Base-by-base conservation (phyloP, 2,888 invertebrate species). In the Ganaspis brasiliensis region DNA sequence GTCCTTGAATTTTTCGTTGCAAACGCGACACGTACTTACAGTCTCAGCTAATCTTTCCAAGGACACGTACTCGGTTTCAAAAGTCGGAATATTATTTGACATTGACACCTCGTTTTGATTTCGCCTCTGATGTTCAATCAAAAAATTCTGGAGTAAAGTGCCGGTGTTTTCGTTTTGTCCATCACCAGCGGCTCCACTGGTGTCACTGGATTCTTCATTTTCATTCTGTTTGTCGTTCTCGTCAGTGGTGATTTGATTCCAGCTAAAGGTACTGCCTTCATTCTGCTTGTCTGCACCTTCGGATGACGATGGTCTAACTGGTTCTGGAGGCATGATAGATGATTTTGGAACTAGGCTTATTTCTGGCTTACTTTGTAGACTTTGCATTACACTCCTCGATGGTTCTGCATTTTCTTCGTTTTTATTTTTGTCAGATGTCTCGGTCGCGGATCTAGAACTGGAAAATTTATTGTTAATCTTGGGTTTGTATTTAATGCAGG, bases 41-140 rank as follows among this genome's bases (percentile, higher is more conserved):
- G 94, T 93, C 1, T 91, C 92, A 0, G 94, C 94, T 81, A 94
- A 90, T 35, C 93, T 93, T 78, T 95, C 95, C 79, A 95, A 89
- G 0, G 95, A 94, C 80, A 95, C 94, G 84, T 94, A 95, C 90
- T 95, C 95, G 78, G 93, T 94, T 77, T 91, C 91, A 5, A 85
- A 85, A 0, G 86, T 72, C 3, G 86, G 87, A 14, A 83, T 73
- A 63, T 76, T 85, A 35, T 82, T 85, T 2, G 88, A 85, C 24
- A 88, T 61, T 1, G 86, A 82, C 10, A 83, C 83, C 35, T 90
- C 89, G 19, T 80, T 87, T 73, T 87, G 86, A 82, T 84, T 86
- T 10, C 86, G 85, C 21, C 88, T 85, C 21, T 90, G 89, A 76
- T 89, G 89, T 12, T 91, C 91, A 9, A 89, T 86, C n/a, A 91